Base-by-base conservation (phyloP, 2,888 invertebrate genomes). In the Tenodera sinensis region DNA sequence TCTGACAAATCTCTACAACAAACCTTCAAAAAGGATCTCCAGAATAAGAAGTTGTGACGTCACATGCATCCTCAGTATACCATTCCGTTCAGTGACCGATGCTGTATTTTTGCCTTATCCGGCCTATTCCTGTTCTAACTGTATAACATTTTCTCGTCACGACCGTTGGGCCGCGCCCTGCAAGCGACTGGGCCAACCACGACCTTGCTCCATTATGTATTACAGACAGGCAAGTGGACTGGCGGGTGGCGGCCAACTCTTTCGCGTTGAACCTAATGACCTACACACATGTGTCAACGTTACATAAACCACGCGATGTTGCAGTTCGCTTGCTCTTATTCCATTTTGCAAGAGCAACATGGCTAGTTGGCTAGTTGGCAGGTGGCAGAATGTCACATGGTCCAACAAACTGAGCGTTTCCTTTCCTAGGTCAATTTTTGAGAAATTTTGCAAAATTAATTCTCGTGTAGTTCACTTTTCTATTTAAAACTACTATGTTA, bases 201-300 rank as follows among this genome's bases (percentile, higher is more conserved):
- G 86, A 87, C 87, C 87, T 87, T 87, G 87, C 87, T 87, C 87
- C 27, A 87, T 83, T 83, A 87, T 34, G n/a, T 27, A 86, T 86
- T 28, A 42, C 14, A 71, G 28, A 25, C 27, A n/a, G 71, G 86
- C 30, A 83, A 83, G 54, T 71, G 54, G 54, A 71, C 54, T 71
- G 54, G 54, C 54, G 54, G 54, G 54, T 71, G 54, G 54, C 20
- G 25, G 54, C 54, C 54, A 71, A 25, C 54, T 71, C 54, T 71
- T 71, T 71, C 54, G 54, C 54, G 25, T 87, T 87, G 87, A 87
- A 83, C 87, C 42, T 87, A 87, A 87, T 42, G 87, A 83, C 87
- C 82, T 83, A 82, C 28, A 54, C 47, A 25, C 20, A n/a, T 34
- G 42, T 28, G 27, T 88, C 54, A 83, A 47, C 83, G 54, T 84